Evolutionary conservation across 53 echinoderm and acorn worm genomes (phyloP), one percentile per base, ranked within the genome.

Genomic region (Stichopus horrens): DNA sequence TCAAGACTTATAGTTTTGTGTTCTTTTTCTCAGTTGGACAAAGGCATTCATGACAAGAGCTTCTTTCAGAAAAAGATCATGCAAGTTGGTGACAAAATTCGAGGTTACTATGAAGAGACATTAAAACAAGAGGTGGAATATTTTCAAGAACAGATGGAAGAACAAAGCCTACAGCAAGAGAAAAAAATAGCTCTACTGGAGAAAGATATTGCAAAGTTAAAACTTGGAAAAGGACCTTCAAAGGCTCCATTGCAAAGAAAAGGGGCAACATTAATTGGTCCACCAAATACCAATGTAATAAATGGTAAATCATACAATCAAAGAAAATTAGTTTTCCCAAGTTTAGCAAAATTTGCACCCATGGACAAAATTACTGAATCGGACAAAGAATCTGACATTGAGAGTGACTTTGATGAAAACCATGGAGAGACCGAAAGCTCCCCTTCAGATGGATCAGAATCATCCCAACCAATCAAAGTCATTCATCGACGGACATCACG

Each of bases 111-210:
- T 53, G 94, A 94, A 21, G 94, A 92, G 21, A 94, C 92, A 13
- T 90, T 96, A 11, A 89, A 91, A 21, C 88, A 96, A 74, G 96
- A 96, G 56, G 92, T 96, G 52, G 86, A 77, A 23, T 96, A 96
- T 89, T 96, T 96, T 57, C 94, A 96, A 77, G 86, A 96, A 74
- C 96, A 96, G 75, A 88, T 96, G 19, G 92, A 96, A 59, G 94
- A 94, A 52, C 91, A 94, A 51, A 92, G 91, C 86, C 91, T 91
- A 22, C 89, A 86, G 57, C 92, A 96, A 76, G 21, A 74, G 52
- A 86, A 86, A 8, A 88, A 88, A 23, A 94, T 94, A 60, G 19
- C 60, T 16, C 87, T 89, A 53, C 86, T 96, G 11, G 91, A 92
- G 86, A 83, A 79, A 5, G 91, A 92, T 23, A 88, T 96, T 52